A percentile compares a stretch with the other conserved stretches of the same genome.
Conservation (phyloP, 2,113 vertebrate genomes). For the Alethe castanea region DNA sequence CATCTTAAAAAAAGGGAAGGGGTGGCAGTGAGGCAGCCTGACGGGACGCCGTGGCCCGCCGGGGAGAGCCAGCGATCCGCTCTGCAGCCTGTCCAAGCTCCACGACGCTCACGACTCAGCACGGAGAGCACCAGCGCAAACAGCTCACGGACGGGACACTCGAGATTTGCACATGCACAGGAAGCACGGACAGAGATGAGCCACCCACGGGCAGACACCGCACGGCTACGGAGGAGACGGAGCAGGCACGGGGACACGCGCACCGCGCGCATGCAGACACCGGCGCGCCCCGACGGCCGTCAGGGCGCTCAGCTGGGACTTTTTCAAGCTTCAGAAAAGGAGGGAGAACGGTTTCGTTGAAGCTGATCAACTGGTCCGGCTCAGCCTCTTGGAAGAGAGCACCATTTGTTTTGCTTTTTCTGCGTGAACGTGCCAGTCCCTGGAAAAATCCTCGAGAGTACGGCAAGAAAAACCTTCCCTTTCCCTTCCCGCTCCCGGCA, state of each 20-base stretch:
- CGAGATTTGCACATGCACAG: constrained; percentile 75
- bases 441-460: constrained; percentile 27
- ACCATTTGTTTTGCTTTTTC: constrained; percentile 13
- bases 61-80: neutral
- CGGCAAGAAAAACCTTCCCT: neutral
- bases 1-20: neutral
- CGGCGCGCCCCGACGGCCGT: neutral
- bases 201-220: constrained; percentile 59
- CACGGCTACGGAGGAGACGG: constrained; percentile 52
- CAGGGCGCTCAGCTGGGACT: neutral
- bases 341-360: neutral
- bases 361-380: constrained; percentile 24
- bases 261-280: constrained; percentile 72
- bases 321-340: constrained; percentile 51
- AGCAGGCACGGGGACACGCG: constrained; percentile 67
- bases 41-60: neutral
- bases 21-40: constrained; percentile 23
- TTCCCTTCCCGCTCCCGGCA: constrained; percentile 26
- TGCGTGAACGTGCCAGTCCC: constrained; percentile 15
- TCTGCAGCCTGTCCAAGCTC: neutral
- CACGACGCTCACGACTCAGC: constrained; percentile 55
- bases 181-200: constrained; percentile 72
- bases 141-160: constrained; percentile 57
- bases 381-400: constrained; percentile 58
- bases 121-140: constrained; percentile 63